Conservation (phyloP, 1,140 invertebrate species). For the Pentalonia nigronervosa region DNA sequence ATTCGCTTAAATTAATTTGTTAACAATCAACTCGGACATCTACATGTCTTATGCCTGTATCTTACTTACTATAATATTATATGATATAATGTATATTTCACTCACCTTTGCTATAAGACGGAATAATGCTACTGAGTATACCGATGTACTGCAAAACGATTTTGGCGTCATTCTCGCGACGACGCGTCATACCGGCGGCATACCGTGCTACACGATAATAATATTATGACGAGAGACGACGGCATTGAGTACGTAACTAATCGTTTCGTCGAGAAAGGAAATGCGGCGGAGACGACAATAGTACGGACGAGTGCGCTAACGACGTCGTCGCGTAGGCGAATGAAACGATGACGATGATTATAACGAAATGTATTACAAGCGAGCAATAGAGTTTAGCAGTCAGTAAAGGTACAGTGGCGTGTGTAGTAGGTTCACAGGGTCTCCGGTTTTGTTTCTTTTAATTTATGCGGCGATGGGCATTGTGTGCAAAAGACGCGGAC, state of each 20-base stretch:
- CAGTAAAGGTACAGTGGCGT: background rate
- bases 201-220: background rate
- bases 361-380: background rate
- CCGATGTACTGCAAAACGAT: background rate
- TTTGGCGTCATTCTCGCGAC: background rate
- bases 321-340: background rate
- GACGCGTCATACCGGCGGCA: too few relatives aligned
- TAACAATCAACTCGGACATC: background rate
- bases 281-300: background rate
- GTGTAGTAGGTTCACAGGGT: background rate
- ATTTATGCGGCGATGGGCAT: background rate
- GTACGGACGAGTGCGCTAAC: background rate
- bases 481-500: background rate
- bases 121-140: background rate
- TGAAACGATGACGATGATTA: background rate
- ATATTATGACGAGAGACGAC: background rate
- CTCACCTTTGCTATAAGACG: background rate
- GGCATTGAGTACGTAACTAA: too few relatives aligned
- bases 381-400: background rate
- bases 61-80: background rate
- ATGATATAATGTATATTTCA: background rate
- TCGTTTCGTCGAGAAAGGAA: background rate
- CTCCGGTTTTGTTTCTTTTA: background rate
- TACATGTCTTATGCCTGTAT: too few relatives aligned
- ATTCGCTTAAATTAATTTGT: background rate